These are phyloP conservation scores for Teleopsis dalmanni DNA, from an alignment of 1,140 invertebrate species.

Conservation along the genomic window DNA sequence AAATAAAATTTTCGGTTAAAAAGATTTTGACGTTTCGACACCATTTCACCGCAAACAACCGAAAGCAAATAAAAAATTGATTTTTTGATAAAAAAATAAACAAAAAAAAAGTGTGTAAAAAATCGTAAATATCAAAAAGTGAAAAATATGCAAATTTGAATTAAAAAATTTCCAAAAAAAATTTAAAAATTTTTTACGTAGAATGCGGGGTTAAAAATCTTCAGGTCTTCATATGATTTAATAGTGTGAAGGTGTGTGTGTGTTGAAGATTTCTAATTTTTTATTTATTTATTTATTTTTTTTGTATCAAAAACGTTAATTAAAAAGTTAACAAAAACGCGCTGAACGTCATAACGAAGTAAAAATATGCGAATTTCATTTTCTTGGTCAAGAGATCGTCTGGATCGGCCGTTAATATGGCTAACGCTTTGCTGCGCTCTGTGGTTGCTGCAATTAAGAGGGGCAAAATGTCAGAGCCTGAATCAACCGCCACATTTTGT, in stretches of 20 bases:
- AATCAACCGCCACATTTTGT: constrained; percentile 68
- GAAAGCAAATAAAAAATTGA: too few relatives aligned
- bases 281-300: too few relatives aligned
- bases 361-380: constrained; percentile 1
- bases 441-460: not conserved
- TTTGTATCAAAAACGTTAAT: too few relatives aligned
- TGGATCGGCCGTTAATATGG: not conserved
- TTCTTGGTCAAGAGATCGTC: constrained; percentile 2
- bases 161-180: not conserved
- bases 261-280: too few relatives aligned
- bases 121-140: not conserved
- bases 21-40: too few relatives aligned
- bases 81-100: too few relatives aligned
- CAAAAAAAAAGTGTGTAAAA: not conserved
- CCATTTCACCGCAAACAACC: too few relatives aligned
- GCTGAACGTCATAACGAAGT: not conserved
- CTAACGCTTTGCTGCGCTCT: not conserved
- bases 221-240: too few relatives aligned
- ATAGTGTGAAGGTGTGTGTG: too few relatives aligned
- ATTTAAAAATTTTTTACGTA: too few relatives aligned
- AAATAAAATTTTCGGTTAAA: too few relatives aligned
- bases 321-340: not conserved
- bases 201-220: too few relatives aligned
- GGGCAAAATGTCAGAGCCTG: constrained; percentile 37
- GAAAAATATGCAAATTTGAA: not conserved